Base-by-base conservation (phyloP, 2,113 vertebrate genomes). In the Lanius ludovicianus region DNA sequence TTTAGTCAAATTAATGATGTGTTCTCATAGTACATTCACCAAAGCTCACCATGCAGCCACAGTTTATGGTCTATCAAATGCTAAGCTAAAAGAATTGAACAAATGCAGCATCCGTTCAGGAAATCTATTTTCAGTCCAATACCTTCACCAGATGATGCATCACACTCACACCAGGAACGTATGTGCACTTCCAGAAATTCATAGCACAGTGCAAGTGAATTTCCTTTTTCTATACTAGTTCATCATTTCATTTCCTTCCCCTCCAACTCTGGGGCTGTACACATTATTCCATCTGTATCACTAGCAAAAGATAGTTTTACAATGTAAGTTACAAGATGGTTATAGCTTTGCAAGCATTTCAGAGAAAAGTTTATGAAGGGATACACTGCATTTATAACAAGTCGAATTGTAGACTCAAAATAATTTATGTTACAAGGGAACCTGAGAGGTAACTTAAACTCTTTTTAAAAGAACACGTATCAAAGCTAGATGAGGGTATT, bases 111-210 rank as follows among this genome's bases (percentile, higher is more conserved):
- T 89, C 91, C 50, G 44, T 84, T 94, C 84, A 97, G 95, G 94
- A 95, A 95, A 89, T 84, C 89, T 94, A 94, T 96, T 95, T 97
- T 96, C 86, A 95, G 90, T 16, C 52, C 73, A 90, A 79, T 94
- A 95, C 77, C 91, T 95, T 81, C 89, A 86, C 87, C 87, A 94
- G 84, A 92, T 84, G 93, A 95, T 94, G 65, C 82, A 96, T 88
- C 91, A 73, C 53, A 63, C 59, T 91, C 83, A 84, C 15, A 88
- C 27, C 23, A 93, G 73, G 28, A 94, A 37, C 1, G 0, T 84
- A 91, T 87, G 85, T 91, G 94, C 79, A 91, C 90, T 96, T 97
- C 96, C 96, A 96, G 94, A 97, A 94, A 97, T 96, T 96, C 96
- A 96, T 24, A 90, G 55, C 70, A 83, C 49, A 95, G 77, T 76